Percentiles rank a stretch among this genome's conserved stretches.
Evolutionary conservation across 2,113 vertebrate species (phyloP).

Genomic region (Puma concolor): DNA sequence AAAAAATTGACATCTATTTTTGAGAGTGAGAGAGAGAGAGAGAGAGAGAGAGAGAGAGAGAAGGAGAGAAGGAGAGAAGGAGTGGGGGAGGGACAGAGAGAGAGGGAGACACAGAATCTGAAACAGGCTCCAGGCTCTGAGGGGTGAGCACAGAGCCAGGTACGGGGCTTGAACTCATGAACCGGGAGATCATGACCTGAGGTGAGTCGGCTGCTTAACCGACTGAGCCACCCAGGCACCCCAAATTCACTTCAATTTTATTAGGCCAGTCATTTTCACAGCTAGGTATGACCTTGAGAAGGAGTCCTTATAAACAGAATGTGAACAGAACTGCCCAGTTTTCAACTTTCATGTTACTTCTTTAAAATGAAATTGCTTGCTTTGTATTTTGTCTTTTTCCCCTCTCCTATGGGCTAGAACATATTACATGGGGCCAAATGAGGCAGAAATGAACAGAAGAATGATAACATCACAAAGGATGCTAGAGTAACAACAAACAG

Average conservation of each 20-base stretch:
- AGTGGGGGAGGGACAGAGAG: too few species aligned
- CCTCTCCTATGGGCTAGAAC: not conserved
- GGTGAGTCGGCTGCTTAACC: too few species aligned
- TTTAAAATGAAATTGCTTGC: not conserved
- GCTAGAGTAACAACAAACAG: not conserved
- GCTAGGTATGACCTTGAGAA: not conserved
- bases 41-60: too few species aligned
- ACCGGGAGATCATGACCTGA: too few species aligned
- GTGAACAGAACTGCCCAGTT: not conserved
- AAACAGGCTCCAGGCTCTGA: too few species aligned
- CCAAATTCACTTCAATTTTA: not conserved
- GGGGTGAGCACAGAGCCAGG: too few species aligned
- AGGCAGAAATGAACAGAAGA: not conserved
- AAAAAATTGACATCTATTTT: too few species aligned
- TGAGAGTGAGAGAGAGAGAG: too few species aligned
- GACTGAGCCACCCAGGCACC: too few species aligned
- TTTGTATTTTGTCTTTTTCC: not conserved
- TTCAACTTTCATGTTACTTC: not conserved
- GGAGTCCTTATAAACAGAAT: not conserved
- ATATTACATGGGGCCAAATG: not conserved
- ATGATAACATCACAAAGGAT: not conserved
- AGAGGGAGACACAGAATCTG: too few species aligned
- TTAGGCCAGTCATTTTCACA: not conserved
- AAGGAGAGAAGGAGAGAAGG: too few species aligned
- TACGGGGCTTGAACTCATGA: too few species aligned